Evolutionary conservation across 2,888 invertebrate species (phyloP), one percentile per base, ranked within the genome.

Genomic region (Patella ulyssiponensis): DNA sequence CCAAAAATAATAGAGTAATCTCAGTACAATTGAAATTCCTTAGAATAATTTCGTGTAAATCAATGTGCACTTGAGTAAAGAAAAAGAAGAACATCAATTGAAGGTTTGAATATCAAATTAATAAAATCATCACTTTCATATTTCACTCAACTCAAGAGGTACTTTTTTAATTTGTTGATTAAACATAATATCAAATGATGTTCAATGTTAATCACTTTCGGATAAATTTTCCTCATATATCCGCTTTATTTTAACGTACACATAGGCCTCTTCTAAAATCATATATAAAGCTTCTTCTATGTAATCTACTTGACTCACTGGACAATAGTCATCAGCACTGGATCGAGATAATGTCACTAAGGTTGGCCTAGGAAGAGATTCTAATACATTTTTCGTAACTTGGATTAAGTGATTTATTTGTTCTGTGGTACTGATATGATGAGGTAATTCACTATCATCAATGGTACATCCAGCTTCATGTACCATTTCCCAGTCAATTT

Each of bases 391-490:
- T 87, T 93, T 91, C 14, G 93, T 93, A 78, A 92, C 87, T 17
- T 92, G 92, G 80, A 96, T 93, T 91, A 95, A 92, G n/a, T 81
- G 77, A 23, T 93, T 92, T 74, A 97, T 94, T 91, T 96, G 95
- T 71, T 94, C 93, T 17, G 93, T 92, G 0, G 94, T 93, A 81
- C 96, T 95, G 33, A 96, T 94, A 90, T 98, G 96, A 91, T 96
- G 95, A 0, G 98, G 97, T 76, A 97, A 92, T 33, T 96, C 96
- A 20, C 88, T 88, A 9, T 95, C 95, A 89, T 97, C 97, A 80
- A 95, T 94, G 0, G 97, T 97, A 90, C 96, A 96, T 4, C 97
- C 97, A 56, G 96, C 96, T 85, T 96, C 95, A 88, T 95, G 96
- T 12, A 97, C 93, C 79, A 96, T 92, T 89, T 94, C 93, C 95